These are phyloP conservation scores for Orbicella faveolata DNA, from an alignment of 64 coral and sea anemone genomes.

Conservation along the genomic window DNA sequence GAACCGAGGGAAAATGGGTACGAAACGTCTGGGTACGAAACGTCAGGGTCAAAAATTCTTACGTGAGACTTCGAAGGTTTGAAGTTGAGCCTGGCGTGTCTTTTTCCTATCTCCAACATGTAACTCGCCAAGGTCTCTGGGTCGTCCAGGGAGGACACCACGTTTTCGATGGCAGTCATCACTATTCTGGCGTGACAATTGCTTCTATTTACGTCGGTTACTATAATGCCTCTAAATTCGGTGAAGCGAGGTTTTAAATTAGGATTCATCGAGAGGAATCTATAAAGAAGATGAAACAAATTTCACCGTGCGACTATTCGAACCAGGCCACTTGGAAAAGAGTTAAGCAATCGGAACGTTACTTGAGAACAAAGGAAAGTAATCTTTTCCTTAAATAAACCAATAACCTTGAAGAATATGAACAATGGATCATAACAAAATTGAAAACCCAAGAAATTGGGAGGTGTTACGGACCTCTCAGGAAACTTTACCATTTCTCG, in stretches of 20 bases:
- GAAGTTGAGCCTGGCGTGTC: neutral
- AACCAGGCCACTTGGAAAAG: too few species aligned
- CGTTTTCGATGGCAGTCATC: conserved; percentile 39
- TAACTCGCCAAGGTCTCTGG: conserved; percentile 1
- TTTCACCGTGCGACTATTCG: neutral
- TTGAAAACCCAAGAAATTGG: too few species aligned
- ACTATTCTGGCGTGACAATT: conserved; percentile 3
- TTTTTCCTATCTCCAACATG: conserved; percentile 15
- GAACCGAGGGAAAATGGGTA: neutral
- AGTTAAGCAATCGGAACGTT: too few species aligned
- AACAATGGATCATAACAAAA: too few species aligned
- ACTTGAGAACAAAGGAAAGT: too few species aligned
- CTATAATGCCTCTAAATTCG: conserved; percentile 28
- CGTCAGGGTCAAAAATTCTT: neutral
- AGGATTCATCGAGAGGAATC: conserved; percentile 27
- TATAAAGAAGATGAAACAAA: neutral
- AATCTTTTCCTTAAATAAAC: too few species aligned
- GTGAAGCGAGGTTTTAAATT: conserved; percentile 2
- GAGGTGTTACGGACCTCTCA: too few species aligned
- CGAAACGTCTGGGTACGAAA: neutral
- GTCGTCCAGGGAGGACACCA: neutral
- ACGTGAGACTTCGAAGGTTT: conserved; percentile 27
- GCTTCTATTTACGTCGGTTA: neutral
- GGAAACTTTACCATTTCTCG: too few species aligned
- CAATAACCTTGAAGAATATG: too few species aligned